Base-by-base conservation (phyloP, 2,888 invertebrate genomes). In the Anticlea derivata region DNA sequence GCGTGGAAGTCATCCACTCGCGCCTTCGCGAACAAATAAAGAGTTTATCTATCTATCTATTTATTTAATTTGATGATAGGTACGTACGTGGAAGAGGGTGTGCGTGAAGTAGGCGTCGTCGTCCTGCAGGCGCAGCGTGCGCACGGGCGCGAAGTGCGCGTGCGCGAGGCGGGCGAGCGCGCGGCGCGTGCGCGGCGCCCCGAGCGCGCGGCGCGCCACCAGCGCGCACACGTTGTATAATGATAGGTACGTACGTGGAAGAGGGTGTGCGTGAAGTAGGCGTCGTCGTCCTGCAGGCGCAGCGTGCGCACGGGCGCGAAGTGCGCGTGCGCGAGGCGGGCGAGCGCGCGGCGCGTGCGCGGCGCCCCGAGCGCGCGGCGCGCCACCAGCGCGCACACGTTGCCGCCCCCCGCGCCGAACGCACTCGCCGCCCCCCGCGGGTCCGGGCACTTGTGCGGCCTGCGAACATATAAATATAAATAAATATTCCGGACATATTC, bases 391-490 rank as follows among this genome's bases (percentile, higher is more conserved):
- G 17, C 17, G 4, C 17, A 17, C 17, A 17, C 17, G 4, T 96
- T 97, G n/a, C 95, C 94, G 0, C 92, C 92, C 37, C 91, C 90
- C 64, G 92, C 92, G 65, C 92, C 92, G 23, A 57, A 55, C 26
- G 63, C 47, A 0, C 52, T 46, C 24, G 55, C 45, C 20, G 59
- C 46, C 83, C 63, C 48, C 0, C 81, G 75, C 7, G 86, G 87
- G 59, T 97, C 97, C 0, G 99, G 99, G 83, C 99, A 99, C 71
- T 97, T 96, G 89, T 99, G 99, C 0, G 98, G 98, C 60, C 96
- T 96, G 75, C 0, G 5, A 12, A 7, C 8, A 7, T 26, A 34
- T 7, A 34, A 24, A 37, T 10, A 37, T 7, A n/a, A n/a, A n/a
- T n/a, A n/a, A n/a, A n/a, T n/a, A n/a, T n/a, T n/a, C n/a, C n/a